A percentile compares a stretch with the other conserved stretches of the same genome.
Evolutionary conservation across 2,888 invertebrate species (phyloP).

Genomic region (Mycalesis mineus): DNA sequence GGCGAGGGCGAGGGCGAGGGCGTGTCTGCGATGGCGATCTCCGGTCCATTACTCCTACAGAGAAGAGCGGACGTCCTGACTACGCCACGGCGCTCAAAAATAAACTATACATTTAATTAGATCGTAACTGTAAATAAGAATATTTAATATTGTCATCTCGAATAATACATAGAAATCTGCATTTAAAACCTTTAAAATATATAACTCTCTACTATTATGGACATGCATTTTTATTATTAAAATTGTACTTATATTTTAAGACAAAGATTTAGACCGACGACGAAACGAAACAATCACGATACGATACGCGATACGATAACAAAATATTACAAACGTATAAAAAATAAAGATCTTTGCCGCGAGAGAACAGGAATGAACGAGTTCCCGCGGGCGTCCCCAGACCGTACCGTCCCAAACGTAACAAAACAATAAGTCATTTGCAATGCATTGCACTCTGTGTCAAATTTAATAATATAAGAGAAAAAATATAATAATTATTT

Average conservation of each 20-base stretch:
- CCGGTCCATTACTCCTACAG: constrained; percentile 29
- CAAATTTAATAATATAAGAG: constrained; percentile 24
- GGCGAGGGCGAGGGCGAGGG: too few relatives aligned
- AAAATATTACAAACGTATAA: constrained; percentile 64
- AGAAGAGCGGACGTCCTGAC: constrained; percentile 28
- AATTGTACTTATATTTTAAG: constrained; percentile 72
- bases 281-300: constrained; percentile 44
- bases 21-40: neutral
- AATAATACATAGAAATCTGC: constrained; percentile 73
- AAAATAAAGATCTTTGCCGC: constrained; percentile 75
- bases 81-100: constrained; percentile 38
- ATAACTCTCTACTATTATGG: constrained; percentile 64
- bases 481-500: constrained; percentile 30
- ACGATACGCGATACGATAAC: constrained; percentile 44
- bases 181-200: constrained; percentile 66
- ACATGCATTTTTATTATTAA: constrained; percentile 58
- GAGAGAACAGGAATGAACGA: constrained; percentile 67
- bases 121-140: constrained; percentile 70
- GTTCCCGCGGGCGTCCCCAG: constrained; percentile 42
- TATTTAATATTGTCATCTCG: constrained; percentile 72
- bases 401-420: constrained; percentile 27
- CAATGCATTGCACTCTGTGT: constrained; percentile 34
- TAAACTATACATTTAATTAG: constrained; percentile 45
- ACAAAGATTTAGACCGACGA: constrained; percentile 65
- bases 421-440: constrained; percentile 22